Base-by-base conservation (phyloP, 2,113 vertebrate genomes). In the Eidolon helvum region DNA sequence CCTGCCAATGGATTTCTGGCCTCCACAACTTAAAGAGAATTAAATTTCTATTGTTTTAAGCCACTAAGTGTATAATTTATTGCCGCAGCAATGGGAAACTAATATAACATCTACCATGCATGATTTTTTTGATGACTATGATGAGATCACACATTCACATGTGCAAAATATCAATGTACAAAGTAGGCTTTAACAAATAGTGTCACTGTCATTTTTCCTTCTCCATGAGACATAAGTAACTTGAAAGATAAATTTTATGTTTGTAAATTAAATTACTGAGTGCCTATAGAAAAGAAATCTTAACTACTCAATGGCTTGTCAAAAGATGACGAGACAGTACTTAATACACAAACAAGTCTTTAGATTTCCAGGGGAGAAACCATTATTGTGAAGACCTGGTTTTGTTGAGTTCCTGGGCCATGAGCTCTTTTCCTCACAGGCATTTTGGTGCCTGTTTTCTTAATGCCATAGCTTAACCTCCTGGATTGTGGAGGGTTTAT, bases 201-300 rank as follows among this genome's bases (percentile, higher is more conserved):
- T 59, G 19, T 43, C 24, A 19, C 69, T 71, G 22, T 61, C 35
- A 28, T 43, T 80, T 19, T 91, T 82, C 15, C n/a, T 77, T 35
- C 40, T 85, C 28, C n/a, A 43, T 71, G 80, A 65, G 80, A 87
- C 12, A n/a, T 43, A 35, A 26, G 40, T 77, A 78, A 84, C 21
- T 94, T 94, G 59, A 71, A 87, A 93, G 88, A 88, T 33, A 85
- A 78, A 90, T 61, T 66, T 86, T 68, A 30, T 48, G 24, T 86
- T 87, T 75, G n/a, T 71, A 63, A 88, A 87, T 91, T 87, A 93
- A 95, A 59, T 77, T 45, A 63, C 28, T 19, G 7, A 43, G 4
- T 83, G 8, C 11, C 50, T 78, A 48, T 19, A 71, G 55, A 57
- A 79, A 87, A 45, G 21, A 80, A 91, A 16, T 33, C 19, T 65